Evolutionary conservation across 2,113 vertebrate species (phyloP).

Genomic region (Epinephelus cyanopodus): DNA sequence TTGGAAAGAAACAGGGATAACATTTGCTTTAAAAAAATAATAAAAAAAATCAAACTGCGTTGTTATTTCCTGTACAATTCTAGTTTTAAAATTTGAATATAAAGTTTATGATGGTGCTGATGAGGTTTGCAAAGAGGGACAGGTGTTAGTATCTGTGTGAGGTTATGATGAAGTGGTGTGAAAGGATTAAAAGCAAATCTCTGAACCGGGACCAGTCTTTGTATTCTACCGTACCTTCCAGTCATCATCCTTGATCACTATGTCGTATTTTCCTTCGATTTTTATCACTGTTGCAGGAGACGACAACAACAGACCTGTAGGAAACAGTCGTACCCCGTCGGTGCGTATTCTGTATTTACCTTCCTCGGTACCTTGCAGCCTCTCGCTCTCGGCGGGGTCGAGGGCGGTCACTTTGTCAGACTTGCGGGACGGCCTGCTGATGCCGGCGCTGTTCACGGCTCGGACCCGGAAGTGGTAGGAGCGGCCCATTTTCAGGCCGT

Average conservation of each 20-base stretch:
- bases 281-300: conserved; percentile 87
- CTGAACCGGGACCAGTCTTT: conserved; percentile 14
- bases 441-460: conserved; percentile 92
- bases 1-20: too few species aligned
- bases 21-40: too few species aligned
- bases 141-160: conserved; percentile 36
- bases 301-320: conserved; percentile 57
- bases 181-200: conserved; percentile 4
- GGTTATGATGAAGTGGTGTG: not conserved
- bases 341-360: conserved; percentile 62
- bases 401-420: conserved; percentile 90
- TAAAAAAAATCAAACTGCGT: not conserved
- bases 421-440: conserved; percentile 92
- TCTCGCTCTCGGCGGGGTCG: conserved; percentile 87
- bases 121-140: not conserved
- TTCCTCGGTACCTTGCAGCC: conserved; percentile 88
- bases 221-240: conserved; percentile 88
- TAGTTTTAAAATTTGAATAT: not conserved
- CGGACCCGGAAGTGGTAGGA: conserved; percentile 93
- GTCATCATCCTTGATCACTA: conserved; percentile 90
- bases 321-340: fast-evolving
- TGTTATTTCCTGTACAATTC: not conserved
- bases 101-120: not conserved
- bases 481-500: conserved; percentile 88
- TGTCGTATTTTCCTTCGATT: conserved; percentile 88